Evolutionary conservation across 2,113 vertebrate species (phyloP).

Genomic region (Rhinolophus sinicus): DNA sequence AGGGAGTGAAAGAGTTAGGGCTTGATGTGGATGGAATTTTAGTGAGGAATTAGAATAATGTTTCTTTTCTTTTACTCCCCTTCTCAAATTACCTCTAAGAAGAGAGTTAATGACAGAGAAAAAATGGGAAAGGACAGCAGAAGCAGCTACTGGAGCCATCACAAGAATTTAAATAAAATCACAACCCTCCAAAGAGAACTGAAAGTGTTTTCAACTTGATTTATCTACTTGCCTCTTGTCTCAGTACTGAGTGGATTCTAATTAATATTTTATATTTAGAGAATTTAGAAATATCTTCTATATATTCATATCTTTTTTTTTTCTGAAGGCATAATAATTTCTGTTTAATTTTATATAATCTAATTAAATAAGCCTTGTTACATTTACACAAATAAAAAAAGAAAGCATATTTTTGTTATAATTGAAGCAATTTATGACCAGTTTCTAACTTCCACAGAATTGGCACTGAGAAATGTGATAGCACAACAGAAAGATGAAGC

Average conservation of each 20-base stretch:
- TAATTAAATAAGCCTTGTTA: conserved; percentile 5
- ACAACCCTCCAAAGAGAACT: not conserved
- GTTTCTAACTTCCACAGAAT: not conserved
- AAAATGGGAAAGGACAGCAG: not conserved
- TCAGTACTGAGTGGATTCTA: not conserved
- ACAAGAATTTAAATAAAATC: conserved; percentile 30
- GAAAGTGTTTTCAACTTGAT: not conserved
- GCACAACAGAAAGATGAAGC: not conserved
- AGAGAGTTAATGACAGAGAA: not conserved
- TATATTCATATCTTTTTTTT: not conserved
- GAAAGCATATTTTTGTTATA: not conserved
- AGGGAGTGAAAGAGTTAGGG: not conserved
- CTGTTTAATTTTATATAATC: not conserved
- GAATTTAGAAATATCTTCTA: not conserved
- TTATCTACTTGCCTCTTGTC: not conserved
- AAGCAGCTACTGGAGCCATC: not conserved
- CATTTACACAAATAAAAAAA: conserved; percentile 51
- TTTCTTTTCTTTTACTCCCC: conserved; percentile 8
- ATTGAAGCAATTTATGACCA: not conserved
- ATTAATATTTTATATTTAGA: not conserved
- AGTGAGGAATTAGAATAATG: conserved; percentile 13
- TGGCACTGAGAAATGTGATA: conserved; percentile 39
- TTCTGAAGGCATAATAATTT: not conserved
- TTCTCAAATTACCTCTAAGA: not conserved
- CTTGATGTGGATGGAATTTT: not conserved